These are phyloP conservation scores for Sesamia nonagrioides DNA, from an alignment of 1,140 invertebrate species.

Conservation along the genomic window DNA sequence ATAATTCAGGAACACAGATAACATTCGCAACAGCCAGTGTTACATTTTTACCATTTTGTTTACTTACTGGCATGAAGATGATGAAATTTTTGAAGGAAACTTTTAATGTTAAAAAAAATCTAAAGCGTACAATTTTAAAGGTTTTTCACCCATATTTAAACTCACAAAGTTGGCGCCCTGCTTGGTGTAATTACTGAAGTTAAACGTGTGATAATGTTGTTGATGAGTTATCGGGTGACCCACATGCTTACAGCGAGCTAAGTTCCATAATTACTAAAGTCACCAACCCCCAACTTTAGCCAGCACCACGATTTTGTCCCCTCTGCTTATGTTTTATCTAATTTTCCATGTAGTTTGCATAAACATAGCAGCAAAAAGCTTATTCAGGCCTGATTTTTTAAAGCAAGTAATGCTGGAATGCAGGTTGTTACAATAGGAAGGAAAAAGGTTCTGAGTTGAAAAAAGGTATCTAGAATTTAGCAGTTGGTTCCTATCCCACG, in stretches of 20 bases:
- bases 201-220: slow-evolving; percentile 15
- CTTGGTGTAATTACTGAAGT: slow-evolving; percentile 2
- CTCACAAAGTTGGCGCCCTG: background rate
- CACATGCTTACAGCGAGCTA: slow-evolving; percentile 11
- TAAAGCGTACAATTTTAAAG: background rate
- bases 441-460: background rate
- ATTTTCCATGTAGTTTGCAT: background rate
- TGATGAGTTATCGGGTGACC: slow-evolving; percentile 32
- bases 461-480: background rate
- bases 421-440: background rate
- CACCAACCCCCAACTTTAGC: background rate
- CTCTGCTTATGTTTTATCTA: background rate
- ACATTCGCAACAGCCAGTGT: too few species aligned
- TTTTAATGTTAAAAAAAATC: background rate
- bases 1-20: too few species aligned
- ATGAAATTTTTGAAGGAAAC: too few species aligned
- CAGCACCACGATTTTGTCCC: background rate
- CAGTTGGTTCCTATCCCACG: slow-evolving; percentile 11
- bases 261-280: slow-evolving; percentile 17
- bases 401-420: background rate
- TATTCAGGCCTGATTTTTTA: background rate
- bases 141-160: background rate
- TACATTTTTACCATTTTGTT: too few species aligned
- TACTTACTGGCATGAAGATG: too few species aligned
- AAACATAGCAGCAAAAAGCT: background rate